These are phyloP conservation scores for Drosophila pegasa DNA, from an alignment of 2,888 invertebrate species.

Conservation along the genomic window DNA sequence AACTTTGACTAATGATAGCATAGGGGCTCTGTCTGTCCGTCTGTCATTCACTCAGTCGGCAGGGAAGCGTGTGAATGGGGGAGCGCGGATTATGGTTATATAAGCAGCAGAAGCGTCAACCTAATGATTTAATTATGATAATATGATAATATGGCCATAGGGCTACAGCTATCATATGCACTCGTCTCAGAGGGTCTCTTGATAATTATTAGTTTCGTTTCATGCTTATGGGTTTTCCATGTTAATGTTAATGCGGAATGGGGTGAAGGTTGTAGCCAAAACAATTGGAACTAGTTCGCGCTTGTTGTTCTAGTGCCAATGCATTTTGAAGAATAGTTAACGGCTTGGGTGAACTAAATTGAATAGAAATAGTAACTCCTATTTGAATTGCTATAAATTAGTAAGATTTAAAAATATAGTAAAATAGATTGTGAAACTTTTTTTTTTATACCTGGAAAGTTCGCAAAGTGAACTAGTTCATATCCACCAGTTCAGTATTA, in stretches of 20 bases:
- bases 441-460: too few relatives aligned
- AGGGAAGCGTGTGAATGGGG: slow-evolving; percentile 30
- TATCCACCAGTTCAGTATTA: too few relatives aligned
- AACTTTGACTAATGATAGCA: slow-evolving; percentile 68
- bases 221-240: slow-evolving; percentile 35
- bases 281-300: slow-evolving; percentile 26
- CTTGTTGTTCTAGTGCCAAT: not conserved
- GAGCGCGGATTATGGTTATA: slow-evolving; percentile 40
- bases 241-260: slow-evolving; percentile 26
- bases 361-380: not conserved
- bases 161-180: slow-evolving; percentile 18
- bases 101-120: slow-evolving; percentile 36
- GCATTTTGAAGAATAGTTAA: not conserved
- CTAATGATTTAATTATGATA: slow-evolving; percentile 79
- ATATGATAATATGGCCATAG: slow-evolving; percentile 61
- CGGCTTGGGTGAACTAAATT: not conserved
- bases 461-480: not conserved
- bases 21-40: slow-evolving; percentile 57
- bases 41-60: not conserved
- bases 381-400: too few relatives aligned
- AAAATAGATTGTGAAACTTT: not conserved
- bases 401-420: not conserved
- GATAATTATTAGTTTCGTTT: slow-evolving; percentile 34
- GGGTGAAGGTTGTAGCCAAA: slow-evolving; percentile 4
- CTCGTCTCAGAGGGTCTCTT: slow-evolving; percentile 4